Evolutionary conservation across 2,888 invertebrate species (phyloP), one percentile per base, ranked within the genome.

Genomic region (Polyploca ridens): DNA sequence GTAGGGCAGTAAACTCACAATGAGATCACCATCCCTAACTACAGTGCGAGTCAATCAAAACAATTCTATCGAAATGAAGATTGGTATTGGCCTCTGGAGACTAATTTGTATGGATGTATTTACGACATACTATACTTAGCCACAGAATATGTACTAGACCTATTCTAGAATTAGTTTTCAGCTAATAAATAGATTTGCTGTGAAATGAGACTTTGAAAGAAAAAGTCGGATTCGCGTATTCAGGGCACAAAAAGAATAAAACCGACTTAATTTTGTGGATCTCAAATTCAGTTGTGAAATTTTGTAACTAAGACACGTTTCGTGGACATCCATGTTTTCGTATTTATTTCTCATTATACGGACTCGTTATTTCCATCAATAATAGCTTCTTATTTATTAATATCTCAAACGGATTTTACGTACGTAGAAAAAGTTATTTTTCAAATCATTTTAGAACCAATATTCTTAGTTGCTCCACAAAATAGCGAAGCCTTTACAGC

Each of bases 1-100:
- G 69, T 70, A 75, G 73, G 78, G 79, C 80, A 78, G 79, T 87
- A 86, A 86, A 87, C 81, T 69, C 76, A 75, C 76, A 77, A 74
- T 74, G 78, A 81, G 13, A 41, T 41, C 27, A 61, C 41, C 19
- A 61, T 61, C 61, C 27, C 41, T 27, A 27, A 61, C 41, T 61
- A 61, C 0, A 61, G 61, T 14, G 41, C 44, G 16, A 44, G 44
- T 61, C 61, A 61, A 61, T 61, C 60, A 41, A 16, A 60, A 41
- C 60, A 16, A 60, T 41, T 41, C 60, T 41, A 19, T 19, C 16
- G 49, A 49, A 49, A 49, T 49, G 49, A 49, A 49, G 49, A 49
- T 49, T 16, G 49, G 49, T 49, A 49, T 49, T 16, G 49, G 8
- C 14, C 49, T 49, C 49, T 49, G 3, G 49, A n/a, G 49, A 49